Evolutionary conservation across 1,140 invertebrate species (phyloP).

Genomic region (Geopemphigus sp.): DNA sequence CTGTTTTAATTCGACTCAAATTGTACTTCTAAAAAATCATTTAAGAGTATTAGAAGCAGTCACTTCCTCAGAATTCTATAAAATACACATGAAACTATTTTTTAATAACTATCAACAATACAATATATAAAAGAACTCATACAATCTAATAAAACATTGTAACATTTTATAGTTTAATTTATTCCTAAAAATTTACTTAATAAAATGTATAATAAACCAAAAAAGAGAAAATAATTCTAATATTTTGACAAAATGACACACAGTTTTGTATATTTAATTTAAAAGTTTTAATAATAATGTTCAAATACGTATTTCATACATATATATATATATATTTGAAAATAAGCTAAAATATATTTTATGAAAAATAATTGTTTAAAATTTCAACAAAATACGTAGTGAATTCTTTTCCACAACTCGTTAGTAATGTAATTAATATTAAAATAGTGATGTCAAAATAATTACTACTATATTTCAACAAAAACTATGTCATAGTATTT

Average conservation of each 20-base stretch:
- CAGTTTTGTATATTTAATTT: neutral
- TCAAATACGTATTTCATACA: neutral
- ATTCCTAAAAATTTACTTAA: neutral
- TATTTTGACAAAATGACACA: neutral
- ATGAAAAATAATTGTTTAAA: neutral
- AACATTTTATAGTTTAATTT: neutral
- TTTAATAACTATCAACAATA: neutral
- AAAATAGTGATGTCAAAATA: neutral
- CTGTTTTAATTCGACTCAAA: too few species aligned
- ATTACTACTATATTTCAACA: neutral
- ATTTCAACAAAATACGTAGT: neutral
- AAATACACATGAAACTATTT: neutral
- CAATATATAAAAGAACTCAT: neutral
- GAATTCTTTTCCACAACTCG: neutral
- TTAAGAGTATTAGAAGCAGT: neutral
- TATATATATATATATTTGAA: neutral
- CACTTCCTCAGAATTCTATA: neutral
- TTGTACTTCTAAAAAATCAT: too few species aligned
- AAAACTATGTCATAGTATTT: neutral
- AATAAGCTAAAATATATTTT: neutral
- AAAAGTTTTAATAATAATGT: neutral
- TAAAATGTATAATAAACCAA: neutral
- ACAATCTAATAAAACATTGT: constrained; percentile 3
- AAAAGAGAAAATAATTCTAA: neutral
- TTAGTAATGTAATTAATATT: neutral